Base-by-base conservation (phyloP, 2,113 vertebrate species). In the Pangasianodon gigas region DNA sequence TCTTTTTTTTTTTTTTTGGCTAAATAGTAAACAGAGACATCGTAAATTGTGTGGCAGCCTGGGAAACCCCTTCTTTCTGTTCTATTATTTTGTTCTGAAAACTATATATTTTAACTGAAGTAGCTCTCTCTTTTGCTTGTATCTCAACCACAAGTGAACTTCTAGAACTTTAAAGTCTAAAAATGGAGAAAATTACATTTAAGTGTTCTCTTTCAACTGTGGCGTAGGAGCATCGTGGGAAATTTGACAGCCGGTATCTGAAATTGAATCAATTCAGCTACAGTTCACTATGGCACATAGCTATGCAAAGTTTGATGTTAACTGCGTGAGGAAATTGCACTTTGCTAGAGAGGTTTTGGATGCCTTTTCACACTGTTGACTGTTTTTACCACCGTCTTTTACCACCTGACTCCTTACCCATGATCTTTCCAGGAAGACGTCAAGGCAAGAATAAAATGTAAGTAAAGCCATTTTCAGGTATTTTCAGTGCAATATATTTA, bases 21-120 rank as follows among this genome's bases (percentile, higher is more conserved):
- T 87, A 46, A 77, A 80, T 52, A 75, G 65, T 88, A 89, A 89
- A 91, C 84, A 92, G n/a, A 67, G 84, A 82, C 51, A 84, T 74
- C 1, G 10, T 91, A 51, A 44, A n/a, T 58, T 6, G 37, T 84
- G 82, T 44, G 56, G 82, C 41, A 24, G 82, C 24, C 56, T 84
- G 82, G 82, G n/a, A 84, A 58, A 37, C 51, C 52, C 29, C n/a
- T 32, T 82, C 19, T 82, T 37, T 56, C 56, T 37, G 1, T 19
- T n/a, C 6, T 26, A 0, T 46, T 21, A 10, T 24, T 24, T 9
- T 13, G 51, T n/a, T n/a, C n/a, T n/a, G n/a, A 52, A 13, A 52
- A 52, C 11, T 13, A 52, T 10, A 52, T 14, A 2, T 41, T 44
- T 75, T 24, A 44, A 10, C 2, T 75, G 18, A 44, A 26, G 24